Base-by-base conservation (phyloP, 2,113 vertebrate species). In the Paramormyrops kingsleyae region DNA sequence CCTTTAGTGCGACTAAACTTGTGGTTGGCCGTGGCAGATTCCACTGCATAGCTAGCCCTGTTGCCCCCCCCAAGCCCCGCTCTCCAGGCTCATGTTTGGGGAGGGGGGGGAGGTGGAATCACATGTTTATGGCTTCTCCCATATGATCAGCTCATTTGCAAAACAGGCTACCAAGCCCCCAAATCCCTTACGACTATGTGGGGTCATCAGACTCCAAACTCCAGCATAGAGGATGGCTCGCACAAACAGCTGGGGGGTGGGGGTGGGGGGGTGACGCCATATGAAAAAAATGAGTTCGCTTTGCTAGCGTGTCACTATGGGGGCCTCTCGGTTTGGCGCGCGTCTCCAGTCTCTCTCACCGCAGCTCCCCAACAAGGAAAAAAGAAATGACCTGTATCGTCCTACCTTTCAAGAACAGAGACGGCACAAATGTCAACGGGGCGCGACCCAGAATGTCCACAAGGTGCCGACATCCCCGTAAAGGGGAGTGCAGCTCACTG, bases 251-350 rank as follows among this genome's bases (percentile, higher is more conserved):
- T 94, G 44, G 88, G 90, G 87, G 91, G 84, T 19, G 88, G 94
- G 94, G 91, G 62, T 39, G 35, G 24, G 88, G 94, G 94, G 93
- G 94, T 97, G 96, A 97, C 95, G 95, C 94, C 89, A 95, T 95
- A 92, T 94, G 96, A 94, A 96, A 97, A 94, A 95, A 96, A 97
- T 96, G 96, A 92, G 94, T 94, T 97, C 97, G 96, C 96, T 97
- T 94, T 95, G 94, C 93, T 93, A 92, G 85, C 89, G 92, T 95
- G 93, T 95, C 5, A 2, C 31, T 15, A 5, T 42, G 12, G 70
- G 31, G 70, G 31, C 70, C 70, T 39, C 31, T 15, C 15, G 1
- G 74, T 19, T 77, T 17, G 35, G 74, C 1, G 15, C 1, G 4
- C 5, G 0, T 15, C 35, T 39, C 74, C 35, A 42, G 35, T 77